Percentiles rank a stretch among this genome's conserved stretches.
These are phyloP conservation scores for Agriopis marginaria DNA, from an alignment of 2,888 invertebrate genomes.

Conservation along the genomic window DNA sequence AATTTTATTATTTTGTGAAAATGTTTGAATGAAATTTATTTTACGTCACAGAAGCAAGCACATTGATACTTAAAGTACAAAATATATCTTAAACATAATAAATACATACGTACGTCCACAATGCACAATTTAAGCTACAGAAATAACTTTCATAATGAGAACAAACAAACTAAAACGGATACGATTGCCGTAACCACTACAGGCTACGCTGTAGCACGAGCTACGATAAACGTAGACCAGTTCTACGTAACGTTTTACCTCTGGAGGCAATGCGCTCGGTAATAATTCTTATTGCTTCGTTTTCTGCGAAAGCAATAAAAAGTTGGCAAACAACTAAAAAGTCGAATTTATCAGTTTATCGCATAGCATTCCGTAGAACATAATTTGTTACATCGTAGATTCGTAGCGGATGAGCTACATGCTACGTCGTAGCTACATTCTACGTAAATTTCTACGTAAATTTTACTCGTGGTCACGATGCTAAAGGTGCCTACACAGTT, in stretches of 20 bases:
- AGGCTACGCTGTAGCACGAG: conserved; percentile 19
- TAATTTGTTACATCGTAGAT: not conserved
- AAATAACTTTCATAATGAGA: not conserved
- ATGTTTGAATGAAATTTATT: not conserved
- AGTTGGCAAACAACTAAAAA: not conserved
- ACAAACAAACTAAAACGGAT: not conserved
- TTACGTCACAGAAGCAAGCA: not conserved
- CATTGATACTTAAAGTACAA: not conserved
- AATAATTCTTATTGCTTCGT: conserved; percentile 18
- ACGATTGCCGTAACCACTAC: not conserved
- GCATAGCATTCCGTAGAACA: not conserved
- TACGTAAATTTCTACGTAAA: too few relatives aligned
- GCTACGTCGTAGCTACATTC: not conserved
- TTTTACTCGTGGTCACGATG: too few relatives aligned
- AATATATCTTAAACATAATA: not conserved
- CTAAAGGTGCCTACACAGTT: too few relatives aligned
- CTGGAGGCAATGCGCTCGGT: conserved; percentile 10
- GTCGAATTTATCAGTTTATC: not conserved
- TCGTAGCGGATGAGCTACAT: not conserved
- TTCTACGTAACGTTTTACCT: conserved; percentile 17
- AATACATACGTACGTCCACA: not conserved
- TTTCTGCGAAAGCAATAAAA: not conserved
- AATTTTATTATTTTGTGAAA: not conserved
- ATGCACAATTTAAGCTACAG: not conserved
- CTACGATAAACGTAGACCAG: conserved; percentile 27